Percentiles rank a stretch among this genome's conserved stretches.
phyloP scores from a whole-genome alignment of 2,888 invertebrate genomes.

The Catocala sponsa region DNA sequence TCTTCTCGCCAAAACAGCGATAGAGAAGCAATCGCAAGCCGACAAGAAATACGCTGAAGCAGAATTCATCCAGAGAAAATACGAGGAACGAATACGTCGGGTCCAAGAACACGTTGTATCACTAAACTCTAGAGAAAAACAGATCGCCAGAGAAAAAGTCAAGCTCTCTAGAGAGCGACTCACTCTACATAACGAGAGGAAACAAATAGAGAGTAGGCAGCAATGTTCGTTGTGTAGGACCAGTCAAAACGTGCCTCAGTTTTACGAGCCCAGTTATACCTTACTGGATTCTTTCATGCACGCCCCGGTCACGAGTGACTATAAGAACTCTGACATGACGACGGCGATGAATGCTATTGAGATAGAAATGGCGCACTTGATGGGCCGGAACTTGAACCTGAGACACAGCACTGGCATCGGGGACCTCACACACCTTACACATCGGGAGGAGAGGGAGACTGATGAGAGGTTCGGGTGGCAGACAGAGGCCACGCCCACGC shows the following conservation, averaged over 20 bases:
- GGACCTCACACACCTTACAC: conserved; percentile 37
- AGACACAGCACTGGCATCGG: conserved; percentile 59
- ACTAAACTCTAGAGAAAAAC: conserved; percentile 87
- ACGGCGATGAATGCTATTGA: conserved; percentile 74
- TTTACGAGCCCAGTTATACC: conserved; percentile 59
- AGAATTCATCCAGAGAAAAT: conserved; percentile 84
- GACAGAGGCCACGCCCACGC: conserved; percentile 47
- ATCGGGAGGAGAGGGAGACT: conserved; percentile 28
- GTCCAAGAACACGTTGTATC: conserved; percentile 88
- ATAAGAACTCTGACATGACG: conserved; percentile 61
- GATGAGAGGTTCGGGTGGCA: conserved; percentile 33
- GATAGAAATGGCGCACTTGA: conserved; percentile 75
- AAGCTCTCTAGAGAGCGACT: conserved; percentile 88
- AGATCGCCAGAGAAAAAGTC: conserved; percentile 89
- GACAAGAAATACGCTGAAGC: conserved; percentile 87
- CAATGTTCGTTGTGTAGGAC: conserved; percentile 80
- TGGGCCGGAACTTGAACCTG: conserved; percentile 69
- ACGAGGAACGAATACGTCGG: conserved; percentile 87
- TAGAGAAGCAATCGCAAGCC: conserved; percentile 88
- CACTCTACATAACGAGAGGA: conserved; percentile 85
- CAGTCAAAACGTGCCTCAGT: conserved; percentile 63
- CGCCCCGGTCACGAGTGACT: conserved; percentile 70
- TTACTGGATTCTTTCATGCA: conserved; percentile 65
- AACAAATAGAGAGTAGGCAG: conserved; percentile 77
- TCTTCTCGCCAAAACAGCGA: conserved; percentile 85